A percentile compares a stretch with the other conserved stretches of the same genome.
Evolutionary conservation across 2,113 vertebrate species (phyloP).

Genomic region (Hippoglossus stenolepis): DNA sequence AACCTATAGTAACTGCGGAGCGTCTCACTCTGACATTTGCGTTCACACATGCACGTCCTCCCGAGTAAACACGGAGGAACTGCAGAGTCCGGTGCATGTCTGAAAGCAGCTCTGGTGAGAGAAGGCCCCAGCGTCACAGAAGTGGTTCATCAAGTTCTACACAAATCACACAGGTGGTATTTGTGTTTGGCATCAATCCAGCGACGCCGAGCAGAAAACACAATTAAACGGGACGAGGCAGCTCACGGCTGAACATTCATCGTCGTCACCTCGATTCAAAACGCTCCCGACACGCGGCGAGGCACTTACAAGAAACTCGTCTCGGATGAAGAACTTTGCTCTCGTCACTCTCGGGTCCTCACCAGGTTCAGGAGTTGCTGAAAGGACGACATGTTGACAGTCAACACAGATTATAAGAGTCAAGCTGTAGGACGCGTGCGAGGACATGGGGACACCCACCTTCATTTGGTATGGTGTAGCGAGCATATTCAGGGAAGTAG

Average conservation of each 20-base stretch:
- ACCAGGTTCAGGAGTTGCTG: constrained; percentile 95
- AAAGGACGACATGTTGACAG: constrained; percentile 18
- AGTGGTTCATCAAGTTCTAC: constrained; percentile 11
- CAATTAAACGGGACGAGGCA: not conserved
- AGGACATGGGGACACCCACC: constrained; percentile 76
- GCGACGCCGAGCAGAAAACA: not conserved
- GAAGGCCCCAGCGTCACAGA: not conserved
- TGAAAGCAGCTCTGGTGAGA: not conserved
- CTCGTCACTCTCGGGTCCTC: constrained; percentile 98
- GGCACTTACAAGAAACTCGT: constrained; percentile 94
- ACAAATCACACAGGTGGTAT: not conserved
- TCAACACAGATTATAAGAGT: not conserved
- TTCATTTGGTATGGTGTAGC: constrained; percentile 98
- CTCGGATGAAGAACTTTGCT: constrained; percentile 99
- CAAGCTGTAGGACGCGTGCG: not conserved
- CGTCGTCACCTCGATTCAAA: constrained; percentile 4
- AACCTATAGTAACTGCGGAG: no score
- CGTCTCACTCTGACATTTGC: no score
- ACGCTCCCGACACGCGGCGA: not conserved
- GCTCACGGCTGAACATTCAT: not conserved
- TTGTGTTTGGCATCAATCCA: not conserved
- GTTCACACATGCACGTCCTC: no score
- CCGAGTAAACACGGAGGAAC: no score
- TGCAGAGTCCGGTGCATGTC: no score
- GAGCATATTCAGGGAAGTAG: constrained; percentile 97